Evolutionary conservation across 2,113 vertebrate genomes (phyloP).

Genomic region (Albula glossodonta): DNA sequence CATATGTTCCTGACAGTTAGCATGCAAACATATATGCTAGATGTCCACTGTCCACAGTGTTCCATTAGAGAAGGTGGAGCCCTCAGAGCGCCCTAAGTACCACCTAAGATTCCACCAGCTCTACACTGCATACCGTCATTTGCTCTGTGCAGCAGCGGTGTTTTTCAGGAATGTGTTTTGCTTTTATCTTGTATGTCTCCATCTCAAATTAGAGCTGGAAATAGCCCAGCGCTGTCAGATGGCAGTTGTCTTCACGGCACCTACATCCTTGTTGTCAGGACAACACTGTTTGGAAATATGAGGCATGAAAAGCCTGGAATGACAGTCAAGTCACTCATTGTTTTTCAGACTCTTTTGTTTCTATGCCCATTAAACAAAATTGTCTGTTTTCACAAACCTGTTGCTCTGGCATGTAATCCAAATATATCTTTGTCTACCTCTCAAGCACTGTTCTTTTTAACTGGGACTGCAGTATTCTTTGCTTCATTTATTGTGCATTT

Average conservation of each 20-base stretch:
- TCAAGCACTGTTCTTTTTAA: not conserved
- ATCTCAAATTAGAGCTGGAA: not conserved
- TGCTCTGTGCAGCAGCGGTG: not conserved
- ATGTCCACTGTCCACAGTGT: no score
- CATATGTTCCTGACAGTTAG: no score
- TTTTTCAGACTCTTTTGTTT: not conserved
- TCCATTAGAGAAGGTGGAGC: not conserved
- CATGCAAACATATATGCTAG: no score
- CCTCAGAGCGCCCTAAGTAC: not conserved
- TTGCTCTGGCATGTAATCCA: not conserved
- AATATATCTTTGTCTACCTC: not conserved
- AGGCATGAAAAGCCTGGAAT: not conserved
- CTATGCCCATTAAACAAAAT: not conserved
- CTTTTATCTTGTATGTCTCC: not conserved
- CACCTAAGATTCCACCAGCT: not conserved
- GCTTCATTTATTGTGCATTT: not conserved
- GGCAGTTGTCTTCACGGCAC: not conserved
- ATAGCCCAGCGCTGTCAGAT: not conserved
- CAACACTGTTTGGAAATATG: conserved; percentile 5
- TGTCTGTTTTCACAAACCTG: not conserved
- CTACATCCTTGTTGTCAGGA: not conserved
- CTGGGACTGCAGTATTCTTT: not conserved
- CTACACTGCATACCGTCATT: not conserved
- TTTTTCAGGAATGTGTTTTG: not conserved
- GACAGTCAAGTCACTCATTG: not conserved